phyloP scores from a whole-genome alignment of 2,113 vertebrate species.

The Peromyscus polionotus region DNA sequence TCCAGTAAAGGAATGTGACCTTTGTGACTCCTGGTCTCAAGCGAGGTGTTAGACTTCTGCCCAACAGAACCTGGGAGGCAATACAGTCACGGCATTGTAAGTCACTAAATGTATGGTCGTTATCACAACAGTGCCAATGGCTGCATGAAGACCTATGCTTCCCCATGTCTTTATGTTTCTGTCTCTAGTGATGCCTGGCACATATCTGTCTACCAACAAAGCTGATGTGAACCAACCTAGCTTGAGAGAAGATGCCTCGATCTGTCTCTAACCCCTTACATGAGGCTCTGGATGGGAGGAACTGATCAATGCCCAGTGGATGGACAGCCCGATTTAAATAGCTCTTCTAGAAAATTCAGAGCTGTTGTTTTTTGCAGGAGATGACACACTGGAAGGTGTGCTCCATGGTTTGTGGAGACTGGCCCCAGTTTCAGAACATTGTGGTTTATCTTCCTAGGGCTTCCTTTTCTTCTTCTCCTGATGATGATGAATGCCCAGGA shows the following conservation, averaged over 20 bases:
- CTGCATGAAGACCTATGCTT: background rate
- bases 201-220: background rate
- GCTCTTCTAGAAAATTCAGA: background rate
- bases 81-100: background rate
- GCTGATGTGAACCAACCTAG: background rate
- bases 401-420: background rate
- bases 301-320: background rate
- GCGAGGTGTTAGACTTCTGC: background rate
- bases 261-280: background rate
- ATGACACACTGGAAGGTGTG: background rate
- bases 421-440: background rate
- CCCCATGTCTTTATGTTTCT: no score
- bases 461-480: background rate
- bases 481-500: background rate
- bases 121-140: background rate
- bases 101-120: background rate
- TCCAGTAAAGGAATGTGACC: background rate
- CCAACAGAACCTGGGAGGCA: background rate
- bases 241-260: background rate
- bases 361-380: constrained; percentile 34
- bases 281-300: background rate
- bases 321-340: constrained; percentile 51
- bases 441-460: background rate
- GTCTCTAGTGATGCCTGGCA: background rate
- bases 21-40: background rate